Percentiles rank a stretch among this genome's conserved stretches.
Evolutionary conservation across 2,797 vertebrate genomes (phyloP).

Genomic region (Coranthus polyacanthus): DNA sequence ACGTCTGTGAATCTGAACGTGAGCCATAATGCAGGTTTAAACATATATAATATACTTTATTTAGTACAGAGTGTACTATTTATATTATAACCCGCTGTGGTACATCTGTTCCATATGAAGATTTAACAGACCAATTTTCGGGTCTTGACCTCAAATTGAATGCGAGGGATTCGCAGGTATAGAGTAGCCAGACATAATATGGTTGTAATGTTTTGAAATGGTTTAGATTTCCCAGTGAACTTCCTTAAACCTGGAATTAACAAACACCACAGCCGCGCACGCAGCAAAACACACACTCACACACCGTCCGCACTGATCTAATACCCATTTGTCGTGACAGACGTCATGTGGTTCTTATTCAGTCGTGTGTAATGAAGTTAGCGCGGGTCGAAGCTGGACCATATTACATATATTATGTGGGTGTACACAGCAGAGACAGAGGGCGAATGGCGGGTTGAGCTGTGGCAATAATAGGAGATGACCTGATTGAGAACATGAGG

Average conservation of each 20-base stretch:
- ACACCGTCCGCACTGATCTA: constrained; percentile 14
- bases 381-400: constrained; percentile 17
- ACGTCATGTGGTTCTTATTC: constrained; percentile 74
- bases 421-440: constrained; percentile 12
- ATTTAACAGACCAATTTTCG: constrained; percentile 25
- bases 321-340: constrained; percentile 41
- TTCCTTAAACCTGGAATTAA: constrained; percentile 48
- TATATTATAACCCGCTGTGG: background rate
- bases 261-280: constrained; percentile 30
- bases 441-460: constrained; percentile 47
- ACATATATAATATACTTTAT: background rate
- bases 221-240: constrained; percentile 72
- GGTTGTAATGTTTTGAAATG: constrained; percentile 73
- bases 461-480: constrained; percentile 32
- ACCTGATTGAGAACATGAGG: constrained; percentile 54
- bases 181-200: constrained; percentile 72
- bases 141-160: constrained; percentile 58
- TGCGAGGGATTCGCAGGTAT: constrained; percentile 36
- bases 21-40: background rate
- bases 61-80: too few relatives aligned
- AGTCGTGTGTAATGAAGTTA: constrained; percentile 73
- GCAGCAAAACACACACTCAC: constrained; percentile 17
- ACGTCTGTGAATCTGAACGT: too few relatives aligned
- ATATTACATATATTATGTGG: constrained; percentile 27
- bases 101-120: background rate